These are phyloP conservation scores for Micronisus gabar DNA, from an alignment of 2,113 vertebrate genomes.

Conservation along the genomic window DNA sequence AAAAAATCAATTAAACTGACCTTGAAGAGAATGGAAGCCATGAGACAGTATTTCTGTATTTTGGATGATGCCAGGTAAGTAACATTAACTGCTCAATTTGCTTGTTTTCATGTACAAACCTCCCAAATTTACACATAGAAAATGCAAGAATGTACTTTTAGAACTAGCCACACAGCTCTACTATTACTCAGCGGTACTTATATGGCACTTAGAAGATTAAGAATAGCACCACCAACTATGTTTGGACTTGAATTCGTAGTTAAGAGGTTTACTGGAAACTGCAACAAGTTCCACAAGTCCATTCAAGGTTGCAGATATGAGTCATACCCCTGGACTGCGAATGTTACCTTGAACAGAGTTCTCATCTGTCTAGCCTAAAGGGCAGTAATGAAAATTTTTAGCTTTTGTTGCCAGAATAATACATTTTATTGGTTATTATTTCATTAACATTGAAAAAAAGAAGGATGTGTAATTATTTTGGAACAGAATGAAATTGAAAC, in stretches of 20 bases:
- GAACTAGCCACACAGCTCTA: background rate
- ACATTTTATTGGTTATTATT: background rate
- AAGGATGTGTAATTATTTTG: background rate
- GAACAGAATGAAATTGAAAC: background rate
- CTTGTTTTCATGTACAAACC: background rate
- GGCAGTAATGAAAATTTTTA: background rate
- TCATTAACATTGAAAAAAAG: background rate
- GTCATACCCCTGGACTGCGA: background rate
- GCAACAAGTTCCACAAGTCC: background rate
- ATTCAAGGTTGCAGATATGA: constrained; percentile 17
- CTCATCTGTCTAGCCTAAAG: background rate
- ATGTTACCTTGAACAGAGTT: background rate
- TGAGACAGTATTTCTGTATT: background rate
- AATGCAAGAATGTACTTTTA: background rate
- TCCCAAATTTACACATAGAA: background rate
- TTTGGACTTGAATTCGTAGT: background rate
- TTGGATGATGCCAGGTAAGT: background rate
- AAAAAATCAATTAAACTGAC: background rate
- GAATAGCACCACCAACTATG: background rate
- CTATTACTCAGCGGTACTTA: background rate
- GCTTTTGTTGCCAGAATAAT: background rate
- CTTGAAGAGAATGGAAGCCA: background rate
- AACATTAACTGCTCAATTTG: background rate
- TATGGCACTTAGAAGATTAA: background rate
- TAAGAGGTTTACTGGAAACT: background rate